Evolutionary conservation across 2,797 vertebrate genomes (phyloP).

Genomic region (Okamejei kenojei): DNA sequence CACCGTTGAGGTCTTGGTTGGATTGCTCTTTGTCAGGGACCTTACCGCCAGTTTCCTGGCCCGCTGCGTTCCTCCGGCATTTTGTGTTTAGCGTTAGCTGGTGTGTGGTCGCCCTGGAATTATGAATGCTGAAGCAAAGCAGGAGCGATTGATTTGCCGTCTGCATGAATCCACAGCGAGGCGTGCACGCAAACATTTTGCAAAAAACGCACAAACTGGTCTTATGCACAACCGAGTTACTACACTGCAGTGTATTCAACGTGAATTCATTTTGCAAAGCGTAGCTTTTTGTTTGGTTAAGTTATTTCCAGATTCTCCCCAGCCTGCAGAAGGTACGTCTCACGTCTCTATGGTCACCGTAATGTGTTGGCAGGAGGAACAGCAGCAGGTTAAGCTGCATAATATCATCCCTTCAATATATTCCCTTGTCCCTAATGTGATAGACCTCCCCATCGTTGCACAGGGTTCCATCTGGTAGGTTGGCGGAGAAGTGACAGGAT

Average conservation of each 20-base stretch:
- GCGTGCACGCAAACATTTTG: no score
- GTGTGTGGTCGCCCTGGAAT: no score
- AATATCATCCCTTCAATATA: constrained; percentile 10
- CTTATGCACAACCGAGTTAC: not conserved
- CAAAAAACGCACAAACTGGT: no score
- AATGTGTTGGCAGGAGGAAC: not conserved
- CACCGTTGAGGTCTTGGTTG: no score
- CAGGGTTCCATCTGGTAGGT: constrained; percentile 21
- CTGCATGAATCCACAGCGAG: no score
- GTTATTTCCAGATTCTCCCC: not conserved
- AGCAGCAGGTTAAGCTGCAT: constrained; percentile 17
- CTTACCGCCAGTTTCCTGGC: no score
- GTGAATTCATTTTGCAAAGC: not conserved
- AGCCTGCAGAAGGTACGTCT: not conserved
- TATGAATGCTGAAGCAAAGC: no score
- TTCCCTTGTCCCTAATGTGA: constrained; percentile 13
- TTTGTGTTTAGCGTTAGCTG: no score
- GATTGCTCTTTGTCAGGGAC: no score
- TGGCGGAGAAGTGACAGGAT: constrained; percentile 4
- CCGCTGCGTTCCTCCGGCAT: no score
- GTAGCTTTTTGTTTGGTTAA: not conserved
- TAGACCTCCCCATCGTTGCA: not conserved
- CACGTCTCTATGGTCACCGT: not conserved
- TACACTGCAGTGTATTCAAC: no score
- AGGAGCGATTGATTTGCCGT: no score